phyloP scores from a whole-genome alignment of 2,888 invertebrate genomes.

The Thecocarcelia acutangulata region DNA sequence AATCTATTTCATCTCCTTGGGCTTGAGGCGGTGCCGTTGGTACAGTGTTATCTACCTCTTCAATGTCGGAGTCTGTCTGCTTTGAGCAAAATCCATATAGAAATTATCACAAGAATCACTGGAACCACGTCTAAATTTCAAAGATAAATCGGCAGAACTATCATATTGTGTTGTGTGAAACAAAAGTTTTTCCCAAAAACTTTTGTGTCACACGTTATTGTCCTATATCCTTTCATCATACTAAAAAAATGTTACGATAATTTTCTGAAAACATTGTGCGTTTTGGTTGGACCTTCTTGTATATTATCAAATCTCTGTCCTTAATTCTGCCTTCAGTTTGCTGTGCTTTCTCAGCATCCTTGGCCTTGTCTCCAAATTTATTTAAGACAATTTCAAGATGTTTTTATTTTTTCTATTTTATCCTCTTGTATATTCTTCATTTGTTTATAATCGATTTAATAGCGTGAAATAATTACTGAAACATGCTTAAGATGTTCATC shows the following conservation, averaged over 20 bases:
- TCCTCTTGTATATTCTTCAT: neutral
- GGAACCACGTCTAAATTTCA: slow-evolving; percentile 91
- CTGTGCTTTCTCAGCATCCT: slow-evolving; percentile 16
- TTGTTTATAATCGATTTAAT: slow-evolving; percentile 57
- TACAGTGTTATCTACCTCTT: slow-evolving; percentile 89
- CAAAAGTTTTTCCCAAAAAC: too few relatives aligned
- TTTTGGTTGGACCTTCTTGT: neutral
- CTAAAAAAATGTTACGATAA: too few relatives aligned
- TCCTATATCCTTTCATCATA: too few relatives aligned
- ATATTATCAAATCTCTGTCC: neutral
- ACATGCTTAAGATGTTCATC: slow-evolving; percentile 53
- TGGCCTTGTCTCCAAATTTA: slow-evolving; percentile 24
- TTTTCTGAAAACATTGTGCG: too few relatives aligned
- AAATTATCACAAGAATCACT: slow-evolving; percentile 94
- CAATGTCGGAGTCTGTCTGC: slow-evolving; percentile 94
- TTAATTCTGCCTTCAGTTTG: neutral
- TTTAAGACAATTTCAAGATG: slow-evolving; percentile 15
- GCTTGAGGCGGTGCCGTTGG: slow-evolving; percentile 71
- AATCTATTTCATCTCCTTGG: slow-evolving; percentile 66
- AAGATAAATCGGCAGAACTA: slow-evolving; percentile 92
- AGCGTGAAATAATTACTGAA: slow-evolving; percentile 65
- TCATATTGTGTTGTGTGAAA: slow-evolving; percentile 82
- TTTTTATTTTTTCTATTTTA: neutral
- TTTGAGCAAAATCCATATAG: slow-evolving; percentile 95
- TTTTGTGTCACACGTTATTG: too few relatives aligned